A percentile compares a stretch with the other conserved stretches of the same genome.
Conservation (phyloP, 2,797 vertebrate species). For the Scarus forsteni region DNA sequence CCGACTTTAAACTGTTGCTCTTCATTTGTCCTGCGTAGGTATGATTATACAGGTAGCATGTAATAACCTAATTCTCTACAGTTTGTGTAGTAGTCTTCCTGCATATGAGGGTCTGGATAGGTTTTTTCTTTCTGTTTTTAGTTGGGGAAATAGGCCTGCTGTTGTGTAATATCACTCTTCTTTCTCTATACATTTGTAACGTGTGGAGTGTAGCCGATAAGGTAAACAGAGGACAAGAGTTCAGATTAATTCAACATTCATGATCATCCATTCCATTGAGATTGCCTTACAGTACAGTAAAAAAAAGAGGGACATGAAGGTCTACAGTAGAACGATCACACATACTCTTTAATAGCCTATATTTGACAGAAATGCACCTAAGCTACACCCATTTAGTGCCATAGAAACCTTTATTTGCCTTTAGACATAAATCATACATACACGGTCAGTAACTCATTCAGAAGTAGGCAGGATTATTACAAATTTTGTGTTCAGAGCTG, state of each 20-base stretch:
- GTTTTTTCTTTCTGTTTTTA: conserved; percentile 24
- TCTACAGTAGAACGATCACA: conserved; percentile 72
- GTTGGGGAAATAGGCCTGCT: conserved; percentile 68
- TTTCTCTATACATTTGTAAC: conserved; percentile 43
- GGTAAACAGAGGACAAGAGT: conserved; percentile 58
- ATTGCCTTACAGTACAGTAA: conserved; percentile 81
- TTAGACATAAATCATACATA: conserved; percentile 80
- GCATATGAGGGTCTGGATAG: conserved; percentile 68
- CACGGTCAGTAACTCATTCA: conserved; percentile 74
- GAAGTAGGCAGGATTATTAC: conserved; percentile 68
- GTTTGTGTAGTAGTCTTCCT: conserved; percentile 81
- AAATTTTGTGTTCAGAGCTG: conserved; percentile 66
- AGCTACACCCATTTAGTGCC: conserved; percentile 85
- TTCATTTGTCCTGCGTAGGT: conserved; percentile 79
- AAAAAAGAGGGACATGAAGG: conserved; percentile 66
- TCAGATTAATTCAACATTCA: conserved; percentile 65
- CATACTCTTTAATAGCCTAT: conserved; percentile 76
- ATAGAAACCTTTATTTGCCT: conserved; percentile 86
- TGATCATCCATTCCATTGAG: conserved; percentile 80
- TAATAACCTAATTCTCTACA: conserved; percentile 69
- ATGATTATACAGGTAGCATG: conserved; percentile 80
- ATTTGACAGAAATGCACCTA: conserved; percentile 82
- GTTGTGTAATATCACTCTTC: conserved; percentile 56
- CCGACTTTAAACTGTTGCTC: conserved; percentile 77
- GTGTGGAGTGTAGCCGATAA: conserved; percentile 66